A percentile compares a stretch with the other conserved stretches of the same genome.
Conservation (phyloP, 1,140 invertebrate genomes). For the Oncopodura yosiiana region DNA sequence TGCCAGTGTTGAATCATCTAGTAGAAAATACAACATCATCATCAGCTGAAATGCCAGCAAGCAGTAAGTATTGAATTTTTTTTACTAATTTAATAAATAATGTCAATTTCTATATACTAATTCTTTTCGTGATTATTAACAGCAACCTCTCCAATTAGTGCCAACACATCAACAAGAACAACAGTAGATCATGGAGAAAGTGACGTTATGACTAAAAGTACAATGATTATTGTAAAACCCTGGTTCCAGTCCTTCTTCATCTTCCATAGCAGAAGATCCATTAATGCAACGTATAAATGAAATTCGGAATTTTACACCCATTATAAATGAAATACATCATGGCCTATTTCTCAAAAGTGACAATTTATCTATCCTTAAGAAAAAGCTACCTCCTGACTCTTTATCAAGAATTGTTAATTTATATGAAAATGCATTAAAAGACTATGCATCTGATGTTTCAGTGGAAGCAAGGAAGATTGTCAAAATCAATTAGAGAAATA, state of each 20-base stretch:
- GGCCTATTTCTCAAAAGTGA: constrained; percentile 1
- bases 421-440: constrained; percentile 8
- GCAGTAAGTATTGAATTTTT: not conserved
- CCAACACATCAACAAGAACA: not conserved
- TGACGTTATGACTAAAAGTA: not conserved
- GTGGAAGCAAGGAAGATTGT: constrained; percentile 14
- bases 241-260: not conserved
- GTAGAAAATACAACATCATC: not conserved
- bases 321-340: constrained; percentile 24
- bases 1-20: no score
- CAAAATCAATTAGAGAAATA: constrained; percentile 36
- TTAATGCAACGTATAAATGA: constrained; percentile 6
- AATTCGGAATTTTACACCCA: constrained; percentile 21
- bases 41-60: not conserved
- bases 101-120: not conserved
- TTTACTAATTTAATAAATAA: not conserved
- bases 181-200: not conserved
- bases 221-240: constrained; percentile 22
- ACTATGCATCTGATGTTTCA: not conserved
- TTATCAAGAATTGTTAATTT: constrained; percentile 14
- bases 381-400: constrained; percentile 11
- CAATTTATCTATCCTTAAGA: no score
- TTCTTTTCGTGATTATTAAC: no score
- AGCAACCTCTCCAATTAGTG: no score
- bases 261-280: constrained; percentile 2